Conservation (phyloP, 2,888 invertebrate genomes). For the Crematogaster levior region DNA sequence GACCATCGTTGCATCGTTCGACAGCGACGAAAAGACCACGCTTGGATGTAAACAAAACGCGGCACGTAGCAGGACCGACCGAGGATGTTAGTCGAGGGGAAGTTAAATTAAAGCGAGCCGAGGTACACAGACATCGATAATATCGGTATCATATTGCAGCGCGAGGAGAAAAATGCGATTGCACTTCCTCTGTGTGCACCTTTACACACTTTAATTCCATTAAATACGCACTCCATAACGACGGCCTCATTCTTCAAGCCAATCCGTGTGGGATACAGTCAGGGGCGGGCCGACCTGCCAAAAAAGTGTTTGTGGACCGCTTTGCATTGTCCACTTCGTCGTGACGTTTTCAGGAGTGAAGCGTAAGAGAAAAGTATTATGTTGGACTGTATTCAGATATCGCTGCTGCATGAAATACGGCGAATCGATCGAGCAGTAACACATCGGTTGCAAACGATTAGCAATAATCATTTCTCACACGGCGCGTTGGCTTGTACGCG, state of each 20-base stretch:
- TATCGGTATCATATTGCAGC: slow-evolving; percentile 60
- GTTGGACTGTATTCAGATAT: neutral
- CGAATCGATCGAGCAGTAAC: slow-evolving; percentile 33
- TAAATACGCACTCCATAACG: slow-evolving; percentile 64
- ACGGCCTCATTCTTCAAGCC: slow-evolving; percentile 65
- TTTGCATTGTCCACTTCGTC: neutral
- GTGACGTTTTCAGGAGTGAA: neutral
- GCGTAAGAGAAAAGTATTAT: neutral
- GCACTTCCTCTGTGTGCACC: slow-evolving; percentile 48
- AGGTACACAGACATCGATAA: slow-evolving; percentile 64
- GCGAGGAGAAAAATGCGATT: slow-evolving; percentile 56
- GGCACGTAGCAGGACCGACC: slow-evolving; percentile 38
- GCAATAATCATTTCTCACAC: slow-evolving; percentile 29
- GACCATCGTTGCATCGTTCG: neutral
- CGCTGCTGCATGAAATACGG: slow-evolving; percentile 17
- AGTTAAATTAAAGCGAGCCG: slow-evolving; percentile 59
- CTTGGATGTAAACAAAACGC: slow-evolving; percentile 59
- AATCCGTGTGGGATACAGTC: slow-evolving; percentile 54
- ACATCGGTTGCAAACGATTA: slow-evolving; percentile 24
- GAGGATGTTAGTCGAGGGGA: neutral
- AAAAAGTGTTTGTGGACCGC: slow-evolving; percentile 32
- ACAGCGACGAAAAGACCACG: neutral
- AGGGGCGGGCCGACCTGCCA: slow-evolving; percentile 66
- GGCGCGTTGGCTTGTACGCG: neutral
- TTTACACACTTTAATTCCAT: slow-evolving; percentile 68